These are phyloP conservation scores for Orchesella cincta DNA, from an alignment of 1,140 invertebrate genomes.

Conservation along the genomic window DNA sequence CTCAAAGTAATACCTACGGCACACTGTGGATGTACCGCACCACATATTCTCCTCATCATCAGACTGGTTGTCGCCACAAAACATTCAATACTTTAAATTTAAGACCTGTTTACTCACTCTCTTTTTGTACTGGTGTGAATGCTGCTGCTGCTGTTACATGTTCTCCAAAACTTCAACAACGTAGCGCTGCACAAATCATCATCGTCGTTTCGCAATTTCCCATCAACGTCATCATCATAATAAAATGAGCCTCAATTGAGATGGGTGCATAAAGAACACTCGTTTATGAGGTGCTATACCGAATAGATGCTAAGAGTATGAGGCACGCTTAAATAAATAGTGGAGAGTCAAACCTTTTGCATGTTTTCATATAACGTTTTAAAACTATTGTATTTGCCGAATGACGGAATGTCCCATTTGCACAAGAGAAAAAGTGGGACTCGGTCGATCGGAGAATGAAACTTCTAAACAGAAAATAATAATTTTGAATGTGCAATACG, in stretches of 20 bases:
- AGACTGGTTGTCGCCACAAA: constrained; percentile 15
- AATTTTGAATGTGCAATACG: too few species aligned
- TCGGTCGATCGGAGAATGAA: too few species aligned
- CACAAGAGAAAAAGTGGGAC: too few species aligned
- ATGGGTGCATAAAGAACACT: neutral
- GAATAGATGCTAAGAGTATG: too few species aligned
- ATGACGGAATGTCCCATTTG: too few species aligned
- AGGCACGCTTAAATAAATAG: too few species aligned
- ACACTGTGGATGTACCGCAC: neutral
- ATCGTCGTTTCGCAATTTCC: constrained; percentile 8
- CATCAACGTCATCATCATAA: neutral
- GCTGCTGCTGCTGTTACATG: neutral
- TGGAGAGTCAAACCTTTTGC: too few species aligned
- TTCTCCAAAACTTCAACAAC: neutral
- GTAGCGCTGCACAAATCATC: neutral
- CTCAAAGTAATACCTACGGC: neutral
- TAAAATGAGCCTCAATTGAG: neutral
- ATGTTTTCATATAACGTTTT: too few species aligned
- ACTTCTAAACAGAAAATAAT: too few species aligned
- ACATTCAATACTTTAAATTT: neutral
- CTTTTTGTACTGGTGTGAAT: neutral
- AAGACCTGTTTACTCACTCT: constrained; percentile 1
- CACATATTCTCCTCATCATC: neutral
- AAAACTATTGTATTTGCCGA: too few species aligned
- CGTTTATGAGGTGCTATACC: neutral